Evolutionary conservation across 1,140 invertebrate species (phyloP).

Genomic region (Drosophila auraria): DNA sequence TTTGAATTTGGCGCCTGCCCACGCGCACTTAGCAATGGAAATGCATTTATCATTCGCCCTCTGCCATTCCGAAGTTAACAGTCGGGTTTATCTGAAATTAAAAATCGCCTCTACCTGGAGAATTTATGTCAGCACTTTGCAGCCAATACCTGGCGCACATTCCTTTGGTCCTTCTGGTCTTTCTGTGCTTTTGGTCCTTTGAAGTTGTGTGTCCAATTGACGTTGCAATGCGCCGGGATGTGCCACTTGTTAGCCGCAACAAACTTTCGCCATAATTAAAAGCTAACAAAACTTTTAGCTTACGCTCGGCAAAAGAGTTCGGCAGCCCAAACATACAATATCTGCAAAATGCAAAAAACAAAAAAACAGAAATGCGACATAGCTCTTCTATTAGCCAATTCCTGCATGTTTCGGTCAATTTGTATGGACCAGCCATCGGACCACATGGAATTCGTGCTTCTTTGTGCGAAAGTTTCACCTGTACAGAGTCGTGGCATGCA

Average conservation of each 20-base stretch:
- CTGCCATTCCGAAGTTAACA: conserved; percentile 54
- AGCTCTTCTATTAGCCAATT: conserved; percentile 32
- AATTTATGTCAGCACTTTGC: conserved; percentile 72
- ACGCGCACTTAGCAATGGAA: conserved; percentile 34
- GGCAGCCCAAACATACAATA: conserved; percentile 11
- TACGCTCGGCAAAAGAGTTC: conserved; percentile 29
- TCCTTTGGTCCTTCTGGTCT: conserved; percentile 7
- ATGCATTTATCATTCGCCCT: conserved; percentile 66
- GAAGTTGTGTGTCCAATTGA: conserved; percentile 43
- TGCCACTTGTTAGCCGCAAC: conserved; percentile 45
- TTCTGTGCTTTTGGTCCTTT: conserved; percentile 19
- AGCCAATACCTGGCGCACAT: conserved; percentile 37
- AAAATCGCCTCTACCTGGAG: conserved; percentile 71
- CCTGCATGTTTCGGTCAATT: conserved; percentile 33
- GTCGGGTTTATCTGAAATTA: conserved; percentile 75
- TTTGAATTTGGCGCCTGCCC: conserved; percentile 41
- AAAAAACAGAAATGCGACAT: conserved; percentile 7
- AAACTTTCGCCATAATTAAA: conserved; percentile 69
- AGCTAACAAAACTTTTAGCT: conserved; percentile 53
- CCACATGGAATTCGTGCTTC: conserved; percentile 29
- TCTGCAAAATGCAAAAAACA: not conserved
- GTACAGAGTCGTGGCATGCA: not conserved
- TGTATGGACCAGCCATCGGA: conserved; percentile 38
- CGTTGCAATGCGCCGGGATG: conserved; percentile 35
- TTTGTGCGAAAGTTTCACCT: conserved; percentile 56